A percentile compares a stretch with the other conserved stretches of the same genome.
These are phyloP conservation scores for Sandelia bainsii DNA, from an alignment of 2,797 vertebrate genomes.

Conservation along the genomic window DNA sequence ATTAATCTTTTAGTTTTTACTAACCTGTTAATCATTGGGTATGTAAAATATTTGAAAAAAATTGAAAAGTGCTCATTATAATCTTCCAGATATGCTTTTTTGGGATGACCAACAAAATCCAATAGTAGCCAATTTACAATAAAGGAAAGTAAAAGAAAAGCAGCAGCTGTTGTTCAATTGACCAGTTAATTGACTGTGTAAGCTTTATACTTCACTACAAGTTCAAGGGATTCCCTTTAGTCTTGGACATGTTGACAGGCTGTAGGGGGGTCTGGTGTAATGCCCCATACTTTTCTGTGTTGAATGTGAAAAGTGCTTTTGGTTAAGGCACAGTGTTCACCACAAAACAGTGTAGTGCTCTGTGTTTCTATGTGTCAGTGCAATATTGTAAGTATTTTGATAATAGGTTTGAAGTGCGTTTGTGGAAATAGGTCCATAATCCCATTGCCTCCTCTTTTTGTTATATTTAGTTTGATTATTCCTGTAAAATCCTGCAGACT, in stretches of 20 bases:
- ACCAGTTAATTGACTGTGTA: neutral
- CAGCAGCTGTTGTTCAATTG: neutral
- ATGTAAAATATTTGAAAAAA: no score
- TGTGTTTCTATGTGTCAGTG: neutral
- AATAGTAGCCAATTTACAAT: neutral
- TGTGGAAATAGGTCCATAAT: neutral
- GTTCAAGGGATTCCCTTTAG: neutral
- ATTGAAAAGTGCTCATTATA: no score
- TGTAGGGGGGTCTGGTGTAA: neutral
- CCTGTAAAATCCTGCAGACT: neutral
- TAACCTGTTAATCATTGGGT: neutral
- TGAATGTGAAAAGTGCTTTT: neutral
- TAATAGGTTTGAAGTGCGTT: neutral
- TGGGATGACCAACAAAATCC: no score
- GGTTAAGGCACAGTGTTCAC: neutral
- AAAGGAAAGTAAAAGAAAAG: neutral
- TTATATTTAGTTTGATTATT: constrained; percentile 3
- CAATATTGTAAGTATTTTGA: neutral
- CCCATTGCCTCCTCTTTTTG: neutral
- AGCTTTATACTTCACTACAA: neutral
- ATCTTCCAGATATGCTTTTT: no score
- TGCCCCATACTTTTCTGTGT: neutral
- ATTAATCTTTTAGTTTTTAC: neutral
- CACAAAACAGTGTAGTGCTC: neutral
- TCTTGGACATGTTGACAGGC: neutral